A percentile compares a stretch with the other conserved stretches of the same genome.
These are phyloP conservation scores for Ecdyonurus torrentis DNA, from an alignment of 2,888 invertebrate genomes.

Conservation along the genomic window DNA sequence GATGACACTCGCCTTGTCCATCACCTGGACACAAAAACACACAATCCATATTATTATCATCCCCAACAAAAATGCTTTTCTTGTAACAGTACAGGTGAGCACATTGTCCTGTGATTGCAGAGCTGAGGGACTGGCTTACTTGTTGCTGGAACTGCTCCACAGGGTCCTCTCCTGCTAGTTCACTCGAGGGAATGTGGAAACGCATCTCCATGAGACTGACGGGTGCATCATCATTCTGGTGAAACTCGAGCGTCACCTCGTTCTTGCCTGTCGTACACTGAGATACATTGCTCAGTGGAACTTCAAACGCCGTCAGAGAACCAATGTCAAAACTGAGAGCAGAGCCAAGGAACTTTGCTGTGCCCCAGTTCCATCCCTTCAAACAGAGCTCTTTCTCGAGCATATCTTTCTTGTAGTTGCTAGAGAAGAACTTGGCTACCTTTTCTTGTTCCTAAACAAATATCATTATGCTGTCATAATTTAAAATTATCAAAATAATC, in stretches of 20 bases:
- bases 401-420: conserved; percentile 70
- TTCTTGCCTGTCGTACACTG: conserved; percentile 93
- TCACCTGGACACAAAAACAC: conserved; percentile 34
- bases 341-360: conserved; percentile 81
- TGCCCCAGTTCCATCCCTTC: conserved; percentile 99
- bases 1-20: conserved; percentile 94
- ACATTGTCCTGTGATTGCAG: too few relatives aligned
- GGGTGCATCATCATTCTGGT: conserved; percentile 97
- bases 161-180: conserved; percentile 76
- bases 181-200: conserved; percentile 89
- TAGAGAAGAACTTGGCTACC: conserved; percentile 72
- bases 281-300: conserved; percentile 89
- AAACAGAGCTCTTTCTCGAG: conserved; percentile 81
- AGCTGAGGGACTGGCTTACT: too few relatives aligned
- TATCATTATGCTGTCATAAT: conserved; percentile 1
- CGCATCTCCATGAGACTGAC: conserved; percentile 95
- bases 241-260: conserved; percentile 96
- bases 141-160: conserved; percentile 95
- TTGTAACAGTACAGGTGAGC: too few relatives aligned
- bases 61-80: not conserved
- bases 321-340: conserved; percentile 73
- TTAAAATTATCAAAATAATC: not conserved
- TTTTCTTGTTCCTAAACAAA: conserved; percentile 88
- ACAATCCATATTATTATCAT: not conserved
- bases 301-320: conserved; percentile 77